phyloP scores from a whole-genome alignment of 2,888 invertebrate genomes.

The Choreutis nemorana region DNA sequence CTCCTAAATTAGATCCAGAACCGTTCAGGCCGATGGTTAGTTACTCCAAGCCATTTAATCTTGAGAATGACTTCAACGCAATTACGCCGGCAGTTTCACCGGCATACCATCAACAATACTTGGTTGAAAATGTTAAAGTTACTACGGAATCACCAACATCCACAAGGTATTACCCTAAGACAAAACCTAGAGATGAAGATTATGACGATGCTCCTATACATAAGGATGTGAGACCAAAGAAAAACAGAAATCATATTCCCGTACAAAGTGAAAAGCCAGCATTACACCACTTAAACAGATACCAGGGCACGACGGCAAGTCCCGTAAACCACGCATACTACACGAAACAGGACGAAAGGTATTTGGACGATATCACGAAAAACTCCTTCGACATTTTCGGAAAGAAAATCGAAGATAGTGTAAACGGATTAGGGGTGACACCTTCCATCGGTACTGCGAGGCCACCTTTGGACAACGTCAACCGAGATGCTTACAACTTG shows the following conservation, averaged over 20 bases:
- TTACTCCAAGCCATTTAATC: slow-evolving; percentile 58
- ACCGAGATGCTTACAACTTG: slow-evolving; percentile 63
- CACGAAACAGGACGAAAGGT: slow-evolving; percentile 72
- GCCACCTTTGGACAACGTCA: slow-evolving; percentile 57
- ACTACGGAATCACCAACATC: slow-evolving; percentile 61
- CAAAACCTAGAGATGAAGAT: slow-evolving; percentile 53
- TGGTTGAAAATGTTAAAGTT: slow-evolving; percentile 51
- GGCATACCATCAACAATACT: slow-evolving; percentile 46
- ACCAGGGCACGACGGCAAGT: slow-evolving; percentile 59
- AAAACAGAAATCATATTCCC: slow-evolving; percentile 37
- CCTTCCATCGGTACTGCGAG: slow-evolving; percentile 49
- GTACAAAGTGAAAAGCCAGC: slow-evolving; percentile 41
- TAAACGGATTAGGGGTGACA: slow-evolving; percentile 55
- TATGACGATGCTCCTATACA: slow-evolving; percentile 38
- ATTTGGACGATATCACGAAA: slow-evolving; percentile 76
- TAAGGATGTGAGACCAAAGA: slow-evolving; percentile 32
- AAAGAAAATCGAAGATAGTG: slow-evolving; percentile 67
- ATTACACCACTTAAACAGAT: slow-evolving; percentile 30
- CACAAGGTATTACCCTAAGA: slow-evolving; percentile 56
- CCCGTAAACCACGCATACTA: slow-evolving; percentile 70
- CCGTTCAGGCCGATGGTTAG: slow-evolving; percentile 72
- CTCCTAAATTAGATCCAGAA: slow-evolving; percentile 64
- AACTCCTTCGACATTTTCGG: slow-evolving; percentile 80
- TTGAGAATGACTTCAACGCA: slow-evolving; percentile 49
- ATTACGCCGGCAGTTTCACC: slow-evolving; percentile 46